Conservation (phyloP, 2,113 vertebrate species). For the Syngnathus floridae region DNA sequence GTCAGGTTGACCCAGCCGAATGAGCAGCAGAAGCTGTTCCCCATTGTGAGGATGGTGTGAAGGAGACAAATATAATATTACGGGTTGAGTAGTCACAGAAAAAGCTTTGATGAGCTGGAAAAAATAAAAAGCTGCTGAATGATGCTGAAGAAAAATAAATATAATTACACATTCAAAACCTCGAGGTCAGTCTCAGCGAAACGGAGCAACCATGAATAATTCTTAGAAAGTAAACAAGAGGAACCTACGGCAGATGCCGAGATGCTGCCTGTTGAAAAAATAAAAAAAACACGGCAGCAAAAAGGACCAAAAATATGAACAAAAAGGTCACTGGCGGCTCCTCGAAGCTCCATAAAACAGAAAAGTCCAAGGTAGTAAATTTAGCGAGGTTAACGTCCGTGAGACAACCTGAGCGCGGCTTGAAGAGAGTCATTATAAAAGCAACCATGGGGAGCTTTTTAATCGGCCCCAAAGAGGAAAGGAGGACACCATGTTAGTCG, state of each 20-base stretch:
- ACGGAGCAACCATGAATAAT: neutral
- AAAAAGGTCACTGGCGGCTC: neutral
- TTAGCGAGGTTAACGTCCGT: neutral
- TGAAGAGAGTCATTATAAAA: constrained; percentile 1
- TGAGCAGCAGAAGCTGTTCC: constrained; percentile 21
- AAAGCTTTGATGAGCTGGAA: constrained; percentile 30
- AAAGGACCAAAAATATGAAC: neutral
- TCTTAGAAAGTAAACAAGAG: neutral
- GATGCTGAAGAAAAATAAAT: neutral
- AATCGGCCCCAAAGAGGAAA: too few relatives aligned
- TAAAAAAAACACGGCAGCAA: neutral
- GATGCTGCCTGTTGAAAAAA: neutral
- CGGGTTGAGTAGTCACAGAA: constrained; percentile 1
- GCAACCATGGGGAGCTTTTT: neutral
- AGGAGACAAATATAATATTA: neutral
- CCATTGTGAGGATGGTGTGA: neutral
- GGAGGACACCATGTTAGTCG: too few relatives aligned
- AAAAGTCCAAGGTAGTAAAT: neutral
- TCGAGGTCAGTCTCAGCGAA: neutral
- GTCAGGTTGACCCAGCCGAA: constrained; percentile 35
- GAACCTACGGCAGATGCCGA: neutral
- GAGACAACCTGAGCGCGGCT: neutral
- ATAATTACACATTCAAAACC: too few relatives aligned
- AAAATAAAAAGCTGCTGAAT: neutral
- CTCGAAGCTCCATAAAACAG: neutral